Base-by-base conservation (phyloP, 2,797 vertebrate genomes). In the Sebastes paucispinis region DNA sequence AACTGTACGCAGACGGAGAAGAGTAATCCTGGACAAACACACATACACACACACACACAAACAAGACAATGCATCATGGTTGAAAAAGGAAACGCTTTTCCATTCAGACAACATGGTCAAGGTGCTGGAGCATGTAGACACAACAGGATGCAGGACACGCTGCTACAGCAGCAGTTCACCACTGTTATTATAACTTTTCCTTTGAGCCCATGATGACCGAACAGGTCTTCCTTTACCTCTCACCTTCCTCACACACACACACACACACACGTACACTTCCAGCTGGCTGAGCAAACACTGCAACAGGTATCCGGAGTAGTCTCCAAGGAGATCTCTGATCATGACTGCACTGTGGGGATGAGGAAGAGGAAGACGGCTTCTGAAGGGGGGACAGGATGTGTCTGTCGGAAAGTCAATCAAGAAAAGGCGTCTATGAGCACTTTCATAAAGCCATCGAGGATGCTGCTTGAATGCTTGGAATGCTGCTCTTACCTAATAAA, bases 291-390 rank as follows among this genome's bases (percentile, higher is more conserved):
- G 88, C 87, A 92, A 92, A 91, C 89, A 85, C 74, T 77, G 75
- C 82, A 65, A 64, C 94, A 93, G 92, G 92, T 95, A 95, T 95
- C 95, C 93, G 95, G 94, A 77, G 82, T 85, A 89, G 50, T 89
- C 95, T 93, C 95, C 39, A 73, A 92, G 94, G 95, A 91, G 34
- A 29, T 47, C 84, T 87, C 85, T 77, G 86, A 87, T 88, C 87
- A 79, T 71, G 86, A 82, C 75, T 24, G 77, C 36, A 71, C 86
- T 67, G 76, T 69, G 55, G 84, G 84, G 90, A 90, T 62, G 79
- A 91, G 93, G 93, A 94, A 93, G 81, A 83, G 92, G 94, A 92
- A 94, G 87, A 71, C 64, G 10, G 82, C 80, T 74, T 85, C 84
- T 86, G 80, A 75, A 83, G 84, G 75, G 63, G 84, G 86, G 85